Base-by-base conservation (phyloP, 2,113 vertebrate species). In the Haemorhous mexicanus region DNA sequence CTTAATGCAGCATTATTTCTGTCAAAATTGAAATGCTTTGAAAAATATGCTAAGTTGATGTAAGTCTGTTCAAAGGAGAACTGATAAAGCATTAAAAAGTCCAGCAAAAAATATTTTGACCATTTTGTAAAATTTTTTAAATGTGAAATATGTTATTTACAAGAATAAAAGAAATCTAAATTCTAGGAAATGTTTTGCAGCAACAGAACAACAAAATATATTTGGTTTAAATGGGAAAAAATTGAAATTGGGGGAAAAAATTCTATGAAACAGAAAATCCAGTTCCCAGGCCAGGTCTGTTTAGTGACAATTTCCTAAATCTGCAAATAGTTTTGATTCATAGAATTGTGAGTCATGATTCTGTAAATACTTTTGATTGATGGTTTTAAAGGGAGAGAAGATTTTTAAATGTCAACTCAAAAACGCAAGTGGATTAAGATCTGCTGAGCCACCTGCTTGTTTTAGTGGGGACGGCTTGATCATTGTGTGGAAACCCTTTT, bases 321-420 rank as follows among this genome's bases (percentile, higher is more conserved):
- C 46, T 77, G 49, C 69, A 83, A 83, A 74, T 84, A 69, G 21
- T 49, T 80, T 85, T 79, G 58, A 72, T 72, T 94, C 84, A 76
- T 24, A 35, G 79, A 84, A 33, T 89, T n/a, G 20, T 93, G 91
- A 91, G 37, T 92, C 85, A 85, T 35, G 28, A 50, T 67, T 79
- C 67, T 88, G 53, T 64, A 94, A 90, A 77, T 90, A 90, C 33
- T 69, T 93, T 69, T 79, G 70, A 87, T n/a, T 93, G 80, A 80
- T 50, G 3, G 33, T 69, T 92, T 90, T 83, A 90, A 85, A 83
- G 67, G 35, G 32, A 91, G 78, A 87, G 37, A 80, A 83, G 9
- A 85, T 61, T 76, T 20, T 67, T 89, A 28, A 91, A 93, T 84
- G 64, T 93, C 67, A 69, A 2, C 41, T 85, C 49, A 61, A 26